Evolutionary conservation across 2,888 invertebrate species (phyloP).

Genomic region (Campaea margaritaria): DNA sequence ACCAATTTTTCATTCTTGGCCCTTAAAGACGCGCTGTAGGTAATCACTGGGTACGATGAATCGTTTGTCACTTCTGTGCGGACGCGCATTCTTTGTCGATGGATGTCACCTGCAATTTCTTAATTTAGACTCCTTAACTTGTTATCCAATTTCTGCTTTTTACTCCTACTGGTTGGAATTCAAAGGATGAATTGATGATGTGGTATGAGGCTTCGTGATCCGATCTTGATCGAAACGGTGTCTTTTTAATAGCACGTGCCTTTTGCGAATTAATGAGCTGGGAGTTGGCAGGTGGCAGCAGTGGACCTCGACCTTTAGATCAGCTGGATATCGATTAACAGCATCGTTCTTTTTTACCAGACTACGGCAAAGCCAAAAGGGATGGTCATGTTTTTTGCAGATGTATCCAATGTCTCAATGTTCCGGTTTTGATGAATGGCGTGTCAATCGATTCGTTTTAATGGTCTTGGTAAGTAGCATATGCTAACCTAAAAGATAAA

Average conservation of each 20-base stretch:
- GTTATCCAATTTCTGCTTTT: slow-evolving; percentile 38
- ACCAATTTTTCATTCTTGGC: slow-evolving; percentile 53
- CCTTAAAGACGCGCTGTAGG: slow-evolving; percentile 41
- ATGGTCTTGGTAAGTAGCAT: no score
- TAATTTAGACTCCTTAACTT: slow-evolving; percentile 48
- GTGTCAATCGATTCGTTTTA: no score
- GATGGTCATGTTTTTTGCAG: no score
- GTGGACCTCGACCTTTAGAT: slow-evolving; percentile 9
- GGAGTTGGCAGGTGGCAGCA: slow-evolving; percentile 14
- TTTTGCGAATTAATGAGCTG: slow-evolving; percentile 7
- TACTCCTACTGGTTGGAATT: slow-evolving; percentile 17
- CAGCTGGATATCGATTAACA: not conserved
- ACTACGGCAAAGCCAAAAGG: no score
- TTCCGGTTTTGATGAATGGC: no score
- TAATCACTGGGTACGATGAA: slow-evolving; percentile 36
- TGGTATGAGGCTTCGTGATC: slow-evolving; percentile 4
- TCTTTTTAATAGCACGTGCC: slow-evolving; percentile 7
- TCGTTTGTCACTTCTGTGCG: slow-evolving; percentile 41
- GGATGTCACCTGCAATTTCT: slow-evolving; percentile 53
- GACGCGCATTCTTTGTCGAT: slow-evolving; percentile 35
- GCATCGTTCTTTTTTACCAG: not conserved
- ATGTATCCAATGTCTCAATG: no score
- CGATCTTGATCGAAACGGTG: slow-evolving; percentile 11
- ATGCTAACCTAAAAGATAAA: no score
- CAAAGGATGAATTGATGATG: slow-evolving; percentile 19